phyloP scores from a whole-genome alignment of 2,797 vertebrate species.

The Psittacula echo region DNA sequence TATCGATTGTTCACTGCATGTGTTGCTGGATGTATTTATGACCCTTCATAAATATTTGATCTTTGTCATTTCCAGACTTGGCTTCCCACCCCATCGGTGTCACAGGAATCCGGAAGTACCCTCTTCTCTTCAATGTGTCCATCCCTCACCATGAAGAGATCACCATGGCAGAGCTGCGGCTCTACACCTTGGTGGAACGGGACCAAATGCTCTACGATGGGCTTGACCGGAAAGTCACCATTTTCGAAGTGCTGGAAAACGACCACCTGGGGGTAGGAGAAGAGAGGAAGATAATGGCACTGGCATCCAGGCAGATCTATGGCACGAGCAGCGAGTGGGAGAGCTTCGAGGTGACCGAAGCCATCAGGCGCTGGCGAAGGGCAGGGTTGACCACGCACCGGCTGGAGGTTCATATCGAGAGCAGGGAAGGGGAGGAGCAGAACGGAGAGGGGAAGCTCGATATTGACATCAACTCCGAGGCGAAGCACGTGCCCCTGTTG shows the following conservation, averaged over 20 bases:
- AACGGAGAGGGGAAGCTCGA: slow-evolving; percentile 80
- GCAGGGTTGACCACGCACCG: slow-evolving; percentile 84
- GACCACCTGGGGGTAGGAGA: slow-evolving; percentile 33
- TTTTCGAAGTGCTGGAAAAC: slow-evolving; percentile 85
- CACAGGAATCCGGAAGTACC: slow-evolving; percentile 86
- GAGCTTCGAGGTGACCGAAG: slow-evolving; percentile 90
- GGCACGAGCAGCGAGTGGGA: slow-evolving; percentile 91
- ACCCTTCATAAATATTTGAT: background rate
- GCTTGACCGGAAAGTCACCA: slow-evolving; percentile 90
- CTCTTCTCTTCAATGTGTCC: slow-evolving; percentile 94
- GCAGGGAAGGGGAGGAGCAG: slow-evolving; percentile 71
- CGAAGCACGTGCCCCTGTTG: slow-evolving; percentile 91
- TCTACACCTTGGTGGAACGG: slow-evolving; percentile 91
- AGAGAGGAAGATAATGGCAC: slow-evolving; percentile 68
- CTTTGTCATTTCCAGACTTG: slow-evolving; percentile 80
- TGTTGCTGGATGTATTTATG: background rate
- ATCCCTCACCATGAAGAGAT: slow-evolving; percentile 93
- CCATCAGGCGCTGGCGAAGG: slow-evolving; percentile 87
- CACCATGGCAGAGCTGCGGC: slow-evolving; percentile 90
- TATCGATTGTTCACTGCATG: rapidly evolving
- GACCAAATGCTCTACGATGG: slow-evolving; percentile 88
- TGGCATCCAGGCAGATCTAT: slow-evolving; percentile 90
- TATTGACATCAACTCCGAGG: slow-evolving; percentile 87
- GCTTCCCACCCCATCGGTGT: slow-evolving; percentile 80
- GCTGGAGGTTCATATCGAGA: slow-evolving; percentile 92